phyloP scores from a whole-genome alignment of 2,113 vertebrate genomes.

The Strigops habroptila region DNA sequence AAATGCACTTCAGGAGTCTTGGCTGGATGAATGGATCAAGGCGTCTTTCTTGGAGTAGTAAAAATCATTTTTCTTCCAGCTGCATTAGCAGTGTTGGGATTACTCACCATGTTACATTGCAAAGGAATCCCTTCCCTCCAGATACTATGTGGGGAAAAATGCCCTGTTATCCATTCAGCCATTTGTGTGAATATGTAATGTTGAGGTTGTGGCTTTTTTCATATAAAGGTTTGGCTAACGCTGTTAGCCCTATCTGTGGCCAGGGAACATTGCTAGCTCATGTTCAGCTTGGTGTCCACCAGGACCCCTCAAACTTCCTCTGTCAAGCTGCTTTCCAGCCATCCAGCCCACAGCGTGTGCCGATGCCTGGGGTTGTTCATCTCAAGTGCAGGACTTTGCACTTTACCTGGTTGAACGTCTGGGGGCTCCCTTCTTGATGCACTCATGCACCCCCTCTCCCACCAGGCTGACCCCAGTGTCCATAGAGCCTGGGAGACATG shows the following conservation, averaged over 20 bases:
- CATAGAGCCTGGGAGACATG: neutral
- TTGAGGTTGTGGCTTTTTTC: neutral
- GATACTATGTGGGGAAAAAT: neutral
- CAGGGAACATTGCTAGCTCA: neutral
- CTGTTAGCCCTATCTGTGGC: neutral
- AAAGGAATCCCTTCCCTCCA: neutral
- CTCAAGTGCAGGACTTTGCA: neutral
- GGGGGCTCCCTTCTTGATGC: too few species aligned
- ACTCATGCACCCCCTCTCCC: neutral
- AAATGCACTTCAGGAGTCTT: neutral
- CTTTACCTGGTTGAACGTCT: neutral
- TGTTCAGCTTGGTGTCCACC: neutral
- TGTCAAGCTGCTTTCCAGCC: neutral
- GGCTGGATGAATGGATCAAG: neutral
- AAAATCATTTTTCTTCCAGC: neutral
- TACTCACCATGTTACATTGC: neutral
- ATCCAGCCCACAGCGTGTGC: neutral
- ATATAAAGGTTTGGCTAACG: neutral
- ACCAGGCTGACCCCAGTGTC: neutral
- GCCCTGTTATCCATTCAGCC: neutral
- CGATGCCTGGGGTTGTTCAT: neutral
- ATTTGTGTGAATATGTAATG: neutral
- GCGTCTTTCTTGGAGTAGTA: neutral
- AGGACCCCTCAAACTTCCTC: neutral
- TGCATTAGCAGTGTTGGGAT: neutral